Evolutionary conservation across 1,140 invertebrate species (phyloP), one percentile per base, ranked within the genome.

Genomic region (Megathymus violae): DNA sequence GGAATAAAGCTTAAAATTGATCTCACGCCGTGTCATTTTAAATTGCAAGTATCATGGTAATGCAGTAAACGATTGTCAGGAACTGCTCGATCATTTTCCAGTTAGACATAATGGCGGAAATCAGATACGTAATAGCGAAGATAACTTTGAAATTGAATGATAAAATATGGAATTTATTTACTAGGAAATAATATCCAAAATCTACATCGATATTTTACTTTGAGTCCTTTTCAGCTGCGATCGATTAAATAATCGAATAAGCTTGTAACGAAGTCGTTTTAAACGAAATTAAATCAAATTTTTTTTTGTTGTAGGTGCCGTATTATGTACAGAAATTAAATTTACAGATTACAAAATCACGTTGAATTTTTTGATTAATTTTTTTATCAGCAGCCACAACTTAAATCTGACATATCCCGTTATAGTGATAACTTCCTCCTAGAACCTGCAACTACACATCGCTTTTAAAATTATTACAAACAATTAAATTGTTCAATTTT

Each of bases 51-150:
- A 22, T n/a, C 54, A 60, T 60, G 56, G 22, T 47, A 60, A 60
- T 60, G 22, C 43, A 60, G 44, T 48, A 60, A 60, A 40, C 56
- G 56, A 60, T 60, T 60, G 56, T 60, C 56, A 60, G 56, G 44
- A 60, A 60, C 56, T 31, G 15, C 56, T 60, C 56, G 56, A 60
- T 60, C 56, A 60, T 60, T 60, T 60, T 60, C 56, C 56, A 60
- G 44, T 60, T 60, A 40, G 56, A 60, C 44, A 48, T 60, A 60
- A 60, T 60, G 31, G 56, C 56, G 56, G 56, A 60, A 48, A 60
- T 60, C 56, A 38, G 56, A 60, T 60, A 48, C 56, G 56, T 60
- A 60, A 60, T 60, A 40, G 43, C 56, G 56, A 60, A 60, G 56
- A 48, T 60, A 60, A 48, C 17, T 60, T 60, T 60, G 43, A 60